phyloP scores from a whole-genome alignment of 2,888 invertebrate genomes.

The Elaeidobius kamerunicus region DNA sequence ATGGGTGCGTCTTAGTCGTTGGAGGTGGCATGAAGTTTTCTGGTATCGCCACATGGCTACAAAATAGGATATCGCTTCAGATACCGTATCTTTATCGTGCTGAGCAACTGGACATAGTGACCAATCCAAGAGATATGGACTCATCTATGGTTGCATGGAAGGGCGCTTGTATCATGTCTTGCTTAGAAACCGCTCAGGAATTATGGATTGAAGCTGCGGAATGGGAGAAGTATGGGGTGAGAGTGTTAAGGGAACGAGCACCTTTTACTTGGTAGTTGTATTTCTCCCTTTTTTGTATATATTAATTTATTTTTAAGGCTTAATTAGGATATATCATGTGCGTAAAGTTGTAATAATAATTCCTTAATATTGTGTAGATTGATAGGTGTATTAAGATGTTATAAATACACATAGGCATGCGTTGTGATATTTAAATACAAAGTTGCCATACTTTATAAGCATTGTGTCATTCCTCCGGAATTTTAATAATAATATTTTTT shows the following conservation, averaged over 20 bases:
- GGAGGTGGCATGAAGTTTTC: conserved; percentile 90
- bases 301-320: neutral
- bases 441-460: too few species aligned
- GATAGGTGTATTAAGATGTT: too few species aligned
- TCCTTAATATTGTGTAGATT: too few species aligned
- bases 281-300: neutral
- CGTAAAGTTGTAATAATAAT: too few species aligned
- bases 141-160: conserved; percentile 91
- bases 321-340: too few species aligned
- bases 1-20: conserved; percentile 85
- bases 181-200: conserved; percentile 89
- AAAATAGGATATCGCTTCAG: conserved; percentile 79
- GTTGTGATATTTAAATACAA: too few species aligned
- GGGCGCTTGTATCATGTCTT: conserved; percentile 90
- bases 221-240: conserved; percentile 83
- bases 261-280: conserved; percentile 78
- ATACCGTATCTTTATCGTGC: conserved; percentile 77
- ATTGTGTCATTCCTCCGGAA: too few species aligned
- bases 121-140: conserved; percentile 89
- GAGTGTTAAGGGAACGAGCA: conserved; percentile 83
- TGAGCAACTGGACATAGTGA: conserved; percentile 85
- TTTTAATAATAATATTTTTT: too few species aligned
- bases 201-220: conserved; percentile 85
- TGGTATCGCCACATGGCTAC: conserved; percentile 75
- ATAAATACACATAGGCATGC: too few species aligned